A percentile compares a stretch with the other conserved stretches of the same genome.
phyloP scores from a whole-genome alignment of 1,140 invertebrate species.

The Penaeus japonicus region DNA sequence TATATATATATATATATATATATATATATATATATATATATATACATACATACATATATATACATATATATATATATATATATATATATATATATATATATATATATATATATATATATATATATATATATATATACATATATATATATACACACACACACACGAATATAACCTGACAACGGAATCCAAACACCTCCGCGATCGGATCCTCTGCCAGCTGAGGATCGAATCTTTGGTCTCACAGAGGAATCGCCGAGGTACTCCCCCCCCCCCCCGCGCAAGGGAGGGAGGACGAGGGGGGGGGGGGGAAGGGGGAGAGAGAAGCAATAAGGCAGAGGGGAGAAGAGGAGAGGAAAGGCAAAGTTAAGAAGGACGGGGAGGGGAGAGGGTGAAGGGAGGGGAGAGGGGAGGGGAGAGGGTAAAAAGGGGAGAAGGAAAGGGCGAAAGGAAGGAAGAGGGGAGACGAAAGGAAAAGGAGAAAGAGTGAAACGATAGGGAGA shows the following conservation, averaged over 20 bases:
- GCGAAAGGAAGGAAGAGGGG: no score
- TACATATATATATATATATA: not conserved
- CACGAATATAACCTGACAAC: not conserved
- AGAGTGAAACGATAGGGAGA: no score
- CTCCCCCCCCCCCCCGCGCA: no score
- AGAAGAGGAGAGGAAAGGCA: not conserved
- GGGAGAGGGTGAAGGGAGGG: not conserved
- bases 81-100: not conserved
- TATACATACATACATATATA: constrained; percentile 28
- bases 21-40: constrained; percentile 28
- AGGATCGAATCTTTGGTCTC: no score
- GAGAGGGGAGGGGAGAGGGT: no score
- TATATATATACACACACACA: not conserved
- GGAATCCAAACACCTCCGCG: not conserved
- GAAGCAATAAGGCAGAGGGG: not conserved
- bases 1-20: constrained; percentile 32
- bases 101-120: not conserved
- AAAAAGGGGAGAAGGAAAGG: not conserved
- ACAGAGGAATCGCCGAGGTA: no score
- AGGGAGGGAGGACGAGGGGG: no score
- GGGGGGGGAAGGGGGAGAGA: not conserved
- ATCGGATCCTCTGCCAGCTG: not conserved
- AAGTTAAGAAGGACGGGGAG: no score
- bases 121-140: not conserved
- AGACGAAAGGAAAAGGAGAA: no score